Evolutionary conservation across 2,888 invertebrate genomes (phyloP), one percentile per base, ranked within the genome.

Genomic region (Orchestes rusci): DNA sequence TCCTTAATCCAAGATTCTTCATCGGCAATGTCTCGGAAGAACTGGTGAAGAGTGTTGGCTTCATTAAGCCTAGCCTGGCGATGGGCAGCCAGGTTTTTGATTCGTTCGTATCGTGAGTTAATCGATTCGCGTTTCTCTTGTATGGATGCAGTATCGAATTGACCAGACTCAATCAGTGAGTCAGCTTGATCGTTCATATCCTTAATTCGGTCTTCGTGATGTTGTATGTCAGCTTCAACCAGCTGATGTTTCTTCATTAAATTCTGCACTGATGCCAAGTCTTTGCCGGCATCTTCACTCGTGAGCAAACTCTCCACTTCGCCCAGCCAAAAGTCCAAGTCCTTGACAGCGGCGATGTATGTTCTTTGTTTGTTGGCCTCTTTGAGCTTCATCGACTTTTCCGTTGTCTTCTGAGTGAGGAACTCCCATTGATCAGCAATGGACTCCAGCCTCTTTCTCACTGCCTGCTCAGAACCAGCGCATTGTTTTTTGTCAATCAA

Each of bases 1-100:
- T 99, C 97, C 67, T 56, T 97, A 68, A 99, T 97, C 97, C 97
- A 99, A 4, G 94, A 93, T 71, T 99, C 97, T 72, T 99, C 97
- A 65, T 99, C 97, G 52, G 97, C 97, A 66, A 99, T 95, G 66
- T 99, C 97, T 41, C 97, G 75, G 80, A 97, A 93, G 85, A 99
- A 99, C 72, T 99, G 97, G 70, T 99, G 97, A 64, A 99, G 77
- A 4, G 95, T 96, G 66, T 95, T 89, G 30, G 97, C 96, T 70
- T 99, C 97, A 68, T 92, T 89, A 46, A 99, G 76, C 20, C 93
- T 76, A 5, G 89, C 87, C 62, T 94, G 89, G 34, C 97, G 79
- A 63, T 94, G 90, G 32, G 90, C 88, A 38, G 95, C 93, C 56
- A 95, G 75, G 65, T 87, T 90, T 67, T 87, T 83, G 59, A 95